Base-by-base conservation (phyloP, 2,113 vertebrate species). In the Emydura subglobosa region DNA sequence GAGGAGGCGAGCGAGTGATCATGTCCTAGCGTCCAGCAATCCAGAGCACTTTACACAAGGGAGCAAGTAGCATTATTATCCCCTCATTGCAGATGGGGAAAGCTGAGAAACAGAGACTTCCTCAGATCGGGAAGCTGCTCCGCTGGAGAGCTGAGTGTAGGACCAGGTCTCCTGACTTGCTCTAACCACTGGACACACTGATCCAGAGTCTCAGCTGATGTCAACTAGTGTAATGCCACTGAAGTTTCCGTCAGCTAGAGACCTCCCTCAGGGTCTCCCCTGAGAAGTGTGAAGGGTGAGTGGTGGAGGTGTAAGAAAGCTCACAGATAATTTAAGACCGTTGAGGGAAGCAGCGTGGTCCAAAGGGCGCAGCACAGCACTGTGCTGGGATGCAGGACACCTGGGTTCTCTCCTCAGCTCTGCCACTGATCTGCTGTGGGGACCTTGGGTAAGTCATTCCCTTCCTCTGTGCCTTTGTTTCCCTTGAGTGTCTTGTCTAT, bases 21-120 rank as follows among this genome's bases (percentile, higher is more conserved):
- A 13, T 9, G 2, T 12, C 10, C 0, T 17, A 29, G 7, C 12
- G 1, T 78, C 47, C 13, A 47, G 76, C 1, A 0, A 47, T 79
- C n/a, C 47, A 14, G 8, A 1, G n/a, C 9, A 31, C 61, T 74
- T 0, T 0, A 53, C 65, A 78, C 50, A 50, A 44, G 3, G 8
- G 78, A 31, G 7, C 0, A 4, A 55, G 25, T 34, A 29, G 3
- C 0, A 1, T 3, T 1, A 2, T 6, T n/a, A 9, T 27, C 10
- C 59, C 59, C 59, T 25, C 6, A 7, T 39, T 19, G 22, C 11
- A 47, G 24, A 6, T 2, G 74, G 27, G 74, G 12, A 78, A 78
- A 14, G 42, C 31, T 68, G 65, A 68, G 34, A 68, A 34, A n/a
- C 16, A 59, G 55, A 65, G 59, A 34, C 59, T 65, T 65, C 6